Percentiles rank a stretch among this genome's conserved stretches.
Conservation (phyloP, 2,797 vertebrate species). For the Prionace glauca region DNA sequence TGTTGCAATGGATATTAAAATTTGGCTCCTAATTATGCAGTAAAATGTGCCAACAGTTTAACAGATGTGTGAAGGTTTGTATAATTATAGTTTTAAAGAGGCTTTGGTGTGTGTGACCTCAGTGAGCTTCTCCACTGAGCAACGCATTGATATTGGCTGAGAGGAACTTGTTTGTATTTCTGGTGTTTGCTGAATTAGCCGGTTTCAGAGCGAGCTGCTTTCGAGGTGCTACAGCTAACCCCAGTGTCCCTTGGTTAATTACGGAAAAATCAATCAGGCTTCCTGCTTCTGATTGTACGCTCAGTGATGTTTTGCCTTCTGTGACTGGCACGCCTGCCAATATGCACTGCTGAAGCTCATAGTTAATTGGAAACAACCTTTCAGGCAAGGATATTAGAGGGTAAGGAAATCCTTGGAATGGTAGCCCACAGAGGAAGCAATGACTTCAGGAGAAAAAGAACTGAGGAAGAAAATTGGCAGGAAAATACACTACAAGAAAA, state of each 20-base stretch:
- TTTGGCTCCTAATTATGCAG: background rate
- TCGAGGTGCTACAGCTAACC: background rate
- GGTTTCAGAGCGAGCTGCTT: background rate
- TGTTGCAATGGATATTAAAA: background rate
- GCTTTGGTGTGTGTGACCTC: background rate
- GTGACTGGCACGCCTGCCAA: background rate
- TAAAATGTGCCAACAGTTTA: background rate
- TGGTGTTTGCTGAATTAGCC: background rate
- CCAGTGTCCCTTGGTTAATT: background rate
- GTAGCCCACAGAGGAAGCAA: background rate
- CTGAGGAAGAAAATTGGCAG: background rate
- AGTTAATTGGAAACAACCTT: background rate
- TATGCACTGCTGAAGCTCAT: no score
- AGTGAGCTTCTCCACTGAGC: background rate
- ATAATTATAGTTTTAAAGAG: slow-evolving; percentile 14
- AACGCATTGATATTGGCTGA: background rate
- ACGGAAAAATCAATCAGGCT: background rate
- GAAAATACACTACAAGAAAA: background rate
- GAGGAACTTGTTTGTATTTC: no score
- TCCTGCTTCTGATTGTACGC: background rate
- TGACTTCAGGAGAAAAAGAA: background rate
- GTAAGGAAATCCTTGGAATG: background rate
- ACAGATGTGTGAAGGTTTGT: background rate
- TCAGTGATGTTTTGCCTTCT: background rate
- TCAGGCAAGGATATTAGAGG: background rate